phyloP scores from a whole-genome alignment of 1,140 invertebrate genomes.

The Anastrepha obliqua region DNA sequence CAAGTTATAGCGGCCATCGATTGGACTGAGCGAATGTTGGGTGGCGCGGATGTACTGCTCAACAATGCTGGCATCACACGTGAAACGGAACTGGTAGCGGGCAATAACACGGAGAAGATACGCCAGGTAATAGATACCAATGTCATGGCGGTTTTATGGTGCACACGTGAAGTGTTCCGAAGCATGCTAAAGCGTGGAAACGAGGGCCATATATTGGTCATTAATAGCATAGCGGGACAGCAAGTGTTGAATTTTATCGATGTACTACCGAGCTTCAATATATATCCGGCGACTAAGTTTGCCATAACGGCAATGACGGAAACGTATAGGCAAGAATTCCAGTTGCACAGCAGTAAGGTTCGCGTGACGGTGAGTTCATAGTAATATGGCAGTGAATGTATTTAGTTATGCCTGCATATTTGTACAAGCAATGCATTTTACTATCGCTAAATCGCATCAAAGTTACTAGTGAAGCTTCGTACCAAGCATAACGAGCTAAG shows the following conservation, averaged over 20 bases:
- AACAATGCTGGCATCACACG: slow-evolving; percentile 83
- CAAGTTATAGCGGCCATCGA: slow-evolving; percentile 82
- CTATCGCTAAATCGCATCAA: too few relatives aligned
- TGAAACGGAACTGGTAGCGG: slow-evolving; percentile 76
- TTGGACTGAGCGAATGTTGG: slow-evolving; percentile 79
- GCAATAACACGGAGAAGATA: slow-evolving; percentile 72
- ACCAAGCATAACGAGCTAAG: too few relatives aligned
- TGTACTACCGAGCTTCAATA: slow-evolving; percentile 73
- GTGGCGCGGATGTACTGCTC: slow-evolving; percentile 82
- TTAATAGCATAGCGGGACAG: slow-evolving; percentile 72
- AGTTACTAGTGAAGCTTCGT: too few relatives aligned
- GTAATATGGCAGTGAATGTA: background rate
- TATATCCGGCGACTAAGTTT: slow-evolving; percentile 80
- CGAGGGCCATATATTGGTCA: slow-evolving; percentile 79
- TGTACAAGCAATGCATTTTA: too few relatives aligned
- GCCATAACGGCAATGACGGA: slow-evolving; percentile 80
- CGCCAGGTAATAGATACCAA: slow-evolving; percentile 80
- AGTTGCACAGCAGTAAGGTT: slow-evolving; percentile 76
- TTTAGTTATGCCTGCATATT: too few relatives aligned
- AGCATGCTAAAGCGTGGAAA: slow-evolving; percentile 81
- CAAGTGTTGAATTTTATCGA: slow-evolving; percentile 71
- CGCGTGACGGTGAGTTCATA: slow-evolving; percentile 76
- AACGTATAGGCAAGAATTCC: slow-evolving; percentile 78
- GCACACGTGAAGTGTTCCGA: slow-evolving; percentile 80
- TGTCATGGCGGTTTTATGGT: slow-evolving; percentile 80